Conservation (phyloP, 1,140 invertebrate species). For the Pseudomyrmex sp. region DNA sequence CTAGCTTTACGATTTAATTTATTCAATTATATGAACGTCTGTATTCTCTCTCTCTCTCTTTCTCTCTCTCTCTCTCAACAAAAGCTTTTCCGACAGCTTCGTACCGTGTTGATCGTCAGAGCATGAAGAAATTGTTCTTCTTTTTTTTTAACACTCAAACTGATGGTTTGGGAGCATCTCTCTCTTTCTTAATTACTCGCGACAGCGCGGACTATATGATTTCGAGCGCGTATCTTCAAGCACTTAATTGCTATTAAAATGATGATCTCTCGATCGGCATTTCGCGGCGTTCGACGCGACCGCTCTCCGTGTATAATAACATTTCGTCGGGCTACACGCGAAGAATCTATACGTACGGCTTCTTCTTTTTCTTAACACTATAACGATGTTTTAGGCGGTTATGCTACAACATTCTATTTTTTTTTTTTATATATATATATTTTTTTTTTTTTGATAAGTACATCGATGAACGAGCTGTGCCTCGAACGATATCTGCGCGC, state of each 20-base stretch:
- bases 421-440: too few relatives aligned
- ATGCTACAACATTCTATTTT: too few relatives aligned
- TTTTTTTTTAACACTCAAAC: conserved; percentile 34
- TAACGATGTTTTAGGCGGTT: conserved; percentile 19
- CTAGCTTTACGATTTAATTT: conserved; percentile 12
- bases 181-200: not conserved
- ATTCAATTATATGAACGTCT: not conserved
- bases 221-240: conserved; percentile 17
- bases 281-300: conserved; percentile 38
- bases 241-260: conserved; percentile 32
- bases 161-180: conserved; percentile 17
- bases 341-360: not conserved
- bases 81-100: conserved; percentile 32
- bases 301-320: not conserved
- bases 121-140: conserved; percentile 12
- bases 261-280: conserved; percentile 29
- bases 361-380: not conserved
- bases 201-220: not conserved
- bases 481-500: not conserved
- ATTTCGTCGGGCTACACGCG: not conserved
- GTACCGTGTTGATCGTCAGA: conserved; percentile 10
- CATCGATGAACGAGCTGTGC: not conserved
- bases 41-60: too few relatives aligned
- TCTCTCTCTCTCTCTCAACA: conserved; percentile 6
- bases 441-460: not conserved